These are phyloP conservation scores for Lophius piscatorius DNA, from an alignment of 2,113 vertebrate genomes.

Conservation along the genomic window DNA sequence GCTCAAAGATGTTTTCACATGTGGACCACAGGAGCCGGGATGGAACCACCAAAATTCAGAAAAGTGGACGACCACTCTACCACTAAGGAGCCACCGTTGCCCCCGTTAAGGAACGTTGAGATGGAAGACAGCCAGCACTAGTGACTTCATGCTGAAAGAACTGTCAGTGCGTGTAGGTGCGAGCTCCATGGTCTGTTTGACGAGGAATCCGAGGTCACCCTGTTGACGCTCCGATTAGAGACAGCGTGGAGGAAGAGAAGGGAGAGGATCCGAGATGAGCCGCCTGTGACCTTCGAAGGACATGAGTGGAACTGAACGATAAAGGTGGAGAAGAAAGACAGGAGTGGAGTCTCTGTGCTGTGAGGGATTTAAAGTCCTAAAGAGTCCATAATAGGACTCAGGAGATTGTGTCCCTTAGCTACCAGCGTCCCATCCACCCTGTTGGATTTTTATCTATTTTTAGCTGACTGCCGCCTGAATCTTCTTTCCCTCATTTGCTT, in stretches of 20 bases:
- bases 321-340: slow-evolving; percentile 27
- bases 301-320: slow-evolving; percentile 44
- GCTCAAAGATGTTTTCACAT: no score
- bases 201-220: slow-evolving; percentile 44
- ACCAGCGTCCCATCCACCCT: slow-evolving; percentile 34
- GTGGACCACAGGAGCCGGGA: no score
- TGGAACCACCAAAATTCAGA: no score
- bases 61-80: no score
- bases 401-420: slow-evolving; percentile 25
- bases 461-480: slow-evolving; percentile 50
- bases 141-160: slow-evolving; percentile 44
- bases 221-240: slow-evolving; percentile 63
- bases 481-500: slow-evolving; percentile 39
- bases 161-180: slow-evolving; percentile 43
- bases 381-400: slow-evolving; percentile 18
- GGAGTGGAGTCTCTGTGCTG: no score
- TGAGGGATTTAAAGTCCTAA: slow-evolving; percentile 35
- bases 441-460: slow-evolving; percentile 57
- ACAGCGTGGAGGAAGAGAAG: neutral
- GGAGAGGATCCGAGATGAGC: slow-evolving; percentile 27
- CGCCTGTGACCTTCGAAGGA: slow-evolving; percentile 50
- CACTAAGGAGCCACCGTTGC: no score
- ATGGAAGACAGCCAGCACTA: no score
- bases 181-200: no score
- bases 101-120: no score